phyloP scores from a whole-genome alignment of 2,797 vertebrate species.

The Paratrypauchen microcephalus region DNA sequence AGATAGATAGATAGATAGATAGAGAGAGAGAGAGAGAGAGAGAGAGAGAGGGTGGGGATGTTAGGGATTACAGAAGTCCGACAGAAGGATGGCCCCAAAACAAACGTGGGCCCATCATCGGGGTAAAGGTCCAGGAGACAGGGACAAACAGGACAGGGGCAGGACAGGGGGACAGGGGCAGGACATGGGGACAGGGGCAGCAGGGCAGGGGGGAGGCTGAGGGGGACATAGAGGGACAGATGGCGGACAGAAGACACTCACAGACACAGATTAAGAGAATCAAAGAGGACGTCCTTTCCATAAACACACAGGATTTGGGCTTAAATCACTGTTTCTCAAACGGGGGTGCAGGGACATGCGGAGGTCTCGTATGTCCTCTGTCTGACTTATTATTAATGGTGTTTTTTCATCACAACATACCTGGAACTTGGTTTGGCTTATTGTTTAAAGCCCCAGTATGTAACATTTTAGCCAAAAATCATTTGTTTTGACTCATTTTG shows the following conservation, averaged over 20 bases:
- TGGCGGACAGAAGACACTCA: constrained; percentile 37
- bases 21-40: neutral
- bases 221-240: constrained; percentile 50
- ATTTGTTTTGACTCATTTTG: too few species aligned
- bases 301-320: constrained; percentile 1
- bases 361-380: too few species aligned
- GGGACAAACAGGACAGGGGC: constrained; percentile 10
- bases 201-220: neutral
- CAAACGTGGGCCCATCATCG: constrained; percentile 65
- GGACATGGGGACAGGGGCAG: neutral
- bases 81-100: constrained; percentile 66
- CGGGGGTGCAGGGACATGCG: neutral
- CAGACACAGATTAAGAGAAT: constrained; percentile 3
- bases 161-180: neutral
- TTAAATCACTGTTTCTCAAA: neutral
- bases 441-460: too few species aligned
- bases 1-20: neutral
- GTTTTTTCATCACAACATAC: too few species aligned
- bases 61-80: constrained; percentile 64
- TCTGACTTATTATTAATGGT: too few species aligned
- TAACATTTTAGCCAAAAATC: too few species aligned
- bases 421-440: too few species aligned
- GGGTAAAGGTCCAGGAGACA: constrained; percentile 6
- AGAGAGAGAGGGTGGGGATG: neutral
- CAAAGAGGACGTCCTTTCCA: constrained; percentile 2